A percentile compares a stretch with the other conserved stretches of the same genome.
Evolutionary conservation across 1,140 invertebrate genomes (phyloP).

Genomic region (Phocides pigmalion): DNA sequence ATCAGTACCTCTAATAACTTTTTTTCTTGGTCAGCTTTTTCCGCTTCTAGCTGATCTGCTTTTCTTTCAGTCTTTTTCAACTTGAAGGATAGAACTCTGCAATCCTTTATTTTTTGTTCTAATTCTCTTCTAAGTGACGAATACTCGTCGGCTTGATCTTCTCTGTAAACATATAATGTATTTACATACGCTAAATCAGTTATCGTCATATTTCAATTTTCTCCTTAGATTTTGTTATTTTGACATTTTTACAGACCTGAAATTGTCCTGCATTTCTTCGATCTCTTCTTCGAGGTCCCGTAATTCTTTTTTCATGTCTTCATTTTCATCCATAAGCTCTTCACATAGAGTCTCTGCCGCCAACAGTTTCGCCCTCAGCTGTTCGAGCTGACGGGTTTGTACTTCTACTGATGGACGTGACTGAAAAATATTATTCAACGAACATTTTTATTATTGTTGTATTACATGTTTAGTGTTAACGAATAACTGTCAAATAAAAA

Average conservation of each 20-base stretch:
- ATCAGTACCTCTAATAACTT: slow-evolving; percentile 88
- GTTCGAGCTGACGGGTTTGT: slow-evolving; percentile 85
- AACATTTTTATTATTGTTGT: background rate
- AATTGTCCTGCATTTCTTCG: slow-evolving; percentile 99
- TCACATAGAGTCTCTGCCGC: slow-evolving; percentile 95
- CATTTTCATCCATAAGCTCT: slow-evolving; percentile 98
- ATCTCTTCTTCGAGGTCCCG: slow-evolving; percentile 97
- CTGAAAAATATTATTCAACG: slow-evolving; percentile 55
- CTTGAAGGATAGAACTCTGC: slow-evolving; percentile 98
- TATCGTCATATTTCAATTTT: too few species aligned
- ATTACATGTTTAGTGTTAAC: too few species aligned
- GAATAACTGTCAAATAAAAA: too few species aligned
- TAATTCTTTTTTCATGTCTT: slow-evolving; percentile 97
- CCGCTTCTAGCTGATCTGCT: slow-evolving; percentile 94
- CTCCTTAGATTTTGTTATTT: background rate
- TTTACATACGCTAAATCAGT: too few species aligned
- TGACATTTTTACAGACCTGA: slow-evolving; percentile 85
- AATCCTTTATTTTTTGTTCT: slow-evolving; percentile 98
- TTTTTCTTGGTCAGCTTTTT: slow-evolving; percentile 90
- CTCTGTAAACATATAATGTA: slow-evolving; percentile 84
- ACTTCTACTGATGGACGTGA: slow-evolving; percentile 81
- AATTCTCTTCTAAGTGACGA: slow-evolving; percentile 96
- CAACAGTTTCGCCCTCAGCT: slow-evolving; percentile 90
- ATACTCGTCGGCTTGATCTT: slow-evolving; percentile 99
- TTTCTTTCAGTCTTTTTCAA: slow-evolving; percentile 97